Evolutionary conservation across 2,113 vertebrate species (phyloP), one percentile per base, ranked within the genome.

Genomic region (Dicrurus megarhynchus): DNA sequence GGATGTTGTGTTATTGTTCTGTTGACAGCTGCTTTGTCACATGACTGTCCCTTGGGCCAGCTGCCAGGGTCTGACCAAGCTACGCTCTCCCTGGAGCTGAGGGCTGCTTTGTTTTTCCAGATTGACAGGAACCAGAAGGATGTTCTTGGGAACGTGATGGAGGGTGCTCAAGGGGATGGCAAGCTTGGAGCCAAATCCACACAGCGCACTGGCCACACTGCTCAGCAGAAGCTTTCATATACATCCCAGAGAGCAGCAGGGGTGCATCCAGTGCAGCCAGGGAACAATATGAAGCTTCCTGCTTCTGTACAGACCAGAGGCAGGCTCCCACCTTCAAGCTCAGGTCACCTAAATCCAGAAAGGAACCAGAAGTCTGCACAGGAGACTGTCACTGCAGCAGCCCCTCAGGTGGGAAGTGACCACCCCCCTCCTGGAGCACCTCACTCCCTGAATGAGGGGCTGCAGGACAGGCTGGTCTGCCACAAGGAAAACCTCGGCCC

Each of bases 401-500:
- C 47, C 23, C 26, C 27, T 68, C 22, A 16, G 30, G 13, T 60
- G 44, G 37, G 17, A 47, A 39, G 22, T 14, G 70, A 22, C 14
- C 26, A 4, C 15, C 7, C 9, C 9, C 3, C 6, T 30, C 26
- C 19, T 8, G 24, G 49, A 15, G 24, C 39, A 47, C 16, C 55
- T 33, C 10, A 33, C 20, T 67, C 39, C 28, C 55, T 30, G 9
- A 30, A 8, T 13, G 24, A 81, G 23, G 41, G 13, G 32, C 59
- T 74, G 69, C 52, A 42, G 35, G 92, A 91, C 35, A 92, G 87
- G 70, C 39, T 37, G 1, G 60, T 53, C 20, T 33, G 47, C 35
- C 26, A 61, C 81, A 97, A 97, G 65, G 97, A 98, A n/a, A 98
- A 97, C 7, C 5, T 89, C 4, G 5, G 3, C 16, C 90, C 80